Evolutionary conservation across 2,888 invertebrate species (phyloP).

Genomic region (Cephus rjabovi): DNA sequence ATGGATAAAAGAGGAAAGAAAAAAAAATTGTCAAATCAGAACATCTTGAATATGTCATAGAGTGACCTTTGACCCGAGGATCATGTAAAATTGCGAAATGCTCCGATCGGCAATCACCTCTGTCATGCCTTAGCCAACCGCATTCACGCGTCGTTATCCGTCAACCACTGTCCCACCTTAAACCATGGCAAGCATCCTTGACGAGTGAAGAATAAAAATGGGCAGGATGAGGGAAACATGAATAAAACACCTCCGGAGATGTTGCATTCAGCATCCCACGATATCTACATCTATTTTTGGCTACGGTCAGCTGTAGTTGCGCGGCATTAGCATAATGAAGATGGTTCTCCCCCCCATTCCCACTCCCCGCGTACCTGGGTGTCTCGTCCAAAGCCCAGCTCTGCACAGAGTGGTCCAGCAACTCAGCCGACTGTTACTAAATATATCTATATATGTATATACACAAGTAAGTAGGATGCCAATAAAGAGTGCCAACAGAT

Average conservation of each 20-base stretch:
- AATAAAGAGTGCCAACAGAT: conserved; percentile 18
- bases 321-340: conserved; percentile 62
- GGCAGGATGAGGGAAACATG: background rate
- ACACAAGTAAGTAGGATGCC: background rate
- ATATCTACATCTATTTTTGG: conserved; percentile 57
- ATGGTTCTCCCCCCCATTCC: conserved; percentile 32
- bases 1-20: no score
- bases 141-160: background rate
- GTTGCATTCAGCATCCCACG: conserved; percentile 32
- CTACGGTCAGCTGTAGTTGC: conserved; percentile 56
- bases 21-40: no score
- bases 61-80: no score
- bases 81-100: no score
- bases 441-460: background rate
- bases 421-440: conserved; percentile 35
- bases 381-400: conserved; percentile 39
- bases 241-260: background rate
- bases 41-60: no score
- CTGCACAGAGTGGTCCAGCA: conserved; percentile 34
- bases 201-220: background rate
- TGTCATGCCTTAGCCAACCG: no score
- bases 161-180: background rate
- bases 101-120: no score
- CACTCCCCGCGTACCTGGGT: conserved; percentile 26
- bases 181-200: background rate